These are phyloP conservation scores for Ophion ventricosus DNA, from an alignment of 2,888 invertebrate species.

Conservation along the genomic window DNA sequence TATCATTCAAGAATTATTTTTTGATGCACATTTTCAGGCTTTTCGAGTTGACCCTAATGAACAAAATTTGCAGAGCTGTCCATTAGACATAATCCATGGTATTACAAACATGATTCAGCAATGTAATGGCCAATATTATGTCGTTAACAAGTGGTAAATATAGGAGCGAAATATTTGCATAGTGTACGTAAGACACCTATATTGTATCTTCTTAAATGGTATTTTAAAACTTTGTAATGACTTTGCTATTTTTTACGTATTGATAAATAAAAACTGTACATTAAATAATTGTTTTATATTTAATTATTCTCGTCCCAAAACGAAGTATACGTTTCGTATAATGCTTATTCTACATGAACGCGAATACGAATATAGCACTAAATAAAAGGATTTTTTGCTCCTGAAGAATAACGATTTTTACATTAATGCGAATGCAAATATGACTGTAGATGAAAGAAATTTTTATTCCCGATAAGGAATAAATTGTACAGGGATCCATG, in stretches of 20 bases:
- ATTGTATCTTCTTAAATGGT: background rate
- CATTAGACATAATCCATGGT: constrained; percentile 16
- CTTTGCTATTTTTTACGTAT: background rate
- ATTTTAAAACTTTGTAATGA: background rate
- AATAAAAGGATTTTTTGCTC: constrained; percentile 13
- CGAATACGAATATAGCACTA: background rate
- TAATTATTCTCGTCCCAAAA: background rate
- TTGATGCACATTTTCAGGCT: constrained; percentile 17
- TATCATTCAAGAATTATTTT: constrained; percentile 11
- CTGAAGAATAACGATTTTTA: constrained; percentile 18
- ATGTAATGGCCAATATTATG: constrained; percentile 16
- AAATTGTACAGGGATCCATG: constrained; percentile 1
- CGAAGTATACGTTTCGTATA: background rate
- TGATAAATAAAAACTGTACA: constrained; percentile 3
- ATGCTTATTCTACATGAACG: background rate
- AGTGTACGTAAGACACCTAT: background rate
- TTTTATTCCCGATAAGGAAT: background rate
- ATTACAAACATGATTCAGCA: constrained; percentile 19
- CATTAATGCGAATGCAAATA: background rate
- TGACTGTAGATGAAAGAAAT: constrained; percentile 4
- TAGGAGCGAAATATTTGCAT: background rate
- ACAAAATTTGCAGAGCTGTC: background rate
- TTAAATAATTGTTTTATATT: constrained; percentile 8
- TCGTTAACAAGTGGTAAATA: constrained; percentile 5
- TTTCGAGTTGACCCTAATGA: background rate